These are phyloP conservation scores for Euura saliciscinereae DNA, from an alignment of 1,140 invertebrate species.

Conservation along the genomic window DNA sequence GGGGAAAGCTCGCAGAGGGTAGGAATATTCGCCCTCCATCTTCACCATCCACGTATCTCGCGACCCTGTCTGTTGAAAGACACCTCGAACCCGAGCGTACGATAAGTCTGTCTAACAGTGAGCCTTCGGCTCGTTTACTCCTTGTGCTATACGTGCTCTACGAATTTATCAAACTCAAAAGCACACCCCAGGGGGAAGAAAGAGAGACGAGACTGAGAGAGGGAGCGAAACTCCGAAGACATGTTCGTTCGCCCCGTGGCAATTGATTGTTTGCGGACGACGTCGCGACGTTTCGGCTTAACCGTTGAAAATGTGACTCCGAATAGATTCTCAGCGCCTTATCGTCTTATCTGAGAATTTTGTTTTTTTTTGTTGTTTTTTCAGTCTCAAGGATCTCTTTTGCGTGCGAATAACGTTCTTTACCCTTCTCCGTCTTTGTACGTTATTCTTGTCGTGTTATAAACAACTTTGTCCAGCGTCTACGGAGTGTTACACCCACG, in stretches of 20 bases:
- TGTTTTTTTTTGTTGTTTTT: no score
- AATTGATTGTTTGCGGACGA: conserved; percentile 7
- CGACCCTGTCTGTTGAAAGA: neutral
- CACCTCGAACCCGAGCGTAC: no score
- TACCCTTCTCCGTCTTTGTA: no score
- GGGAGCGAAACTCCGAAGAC: no score
- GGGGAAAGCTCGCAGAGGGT: neutral
- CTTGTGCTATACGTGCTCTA: neutral
- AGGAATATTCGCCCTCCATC: neutral
- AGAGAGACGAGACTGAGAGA: neutral
- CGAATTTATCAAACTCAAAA: neutral
- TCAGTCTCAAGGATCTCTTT: no score
- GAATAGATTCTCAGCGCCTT: no score
- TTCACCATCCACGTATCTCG: neutral
- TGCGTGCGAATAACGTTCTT: no score
- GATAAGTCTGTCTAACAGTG: no score
- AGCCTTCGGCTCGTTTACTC: no score
- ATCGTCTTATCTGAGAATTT: no score
- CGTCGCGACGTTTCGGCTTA: neutral
- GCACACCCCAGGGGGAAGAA: neutral
- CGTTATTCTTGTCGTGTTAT: neutral
- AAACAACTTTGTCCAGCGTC: neutral
- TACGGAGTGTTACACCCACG: neutral
- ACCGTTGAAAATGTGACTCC: no score
- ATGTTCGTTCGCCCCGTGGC: neutral